Conservation (phyloP, 2,113 vertebrate species). For the Colius striatus region DNA sequence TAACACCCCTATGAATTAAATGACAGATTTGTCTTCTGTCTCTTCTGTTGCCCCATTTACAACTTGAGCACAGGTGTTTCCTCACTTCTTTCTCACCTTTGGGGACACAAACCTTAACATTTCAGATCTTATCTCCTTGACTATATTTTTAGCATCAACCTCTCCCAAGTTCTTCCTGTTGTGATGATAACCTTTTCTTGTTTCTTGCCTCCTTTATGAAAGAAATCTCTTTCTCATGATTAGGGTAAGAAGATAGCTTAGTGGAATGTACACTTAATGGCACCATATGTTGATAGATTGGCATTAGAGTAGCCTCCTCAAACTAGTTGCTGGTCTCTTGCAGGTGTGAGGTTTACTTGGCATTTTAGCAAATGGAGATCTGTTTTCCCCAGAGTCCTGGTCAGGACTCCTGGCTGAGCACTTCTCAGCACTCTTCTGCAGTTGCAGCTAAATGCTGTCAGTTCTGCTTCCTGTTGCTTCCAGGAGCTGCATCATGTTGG, state of each 20-base stretch:
- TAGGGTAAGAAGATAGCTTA: neutral
- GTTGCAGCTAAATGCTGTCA: neutral
- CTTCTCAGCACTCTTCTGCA: neutral
- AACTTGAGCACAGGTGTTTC: neutral
- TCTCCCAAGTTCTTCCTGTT: neutral
- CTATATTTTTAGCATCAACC: conserved; percentile 18
- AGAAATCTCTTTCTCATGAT: neutral
- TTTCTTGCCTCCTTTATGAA: neutral
- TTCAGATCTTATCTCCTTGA: conserved; percentile 9
- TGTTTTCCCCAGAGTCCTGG: neutral
- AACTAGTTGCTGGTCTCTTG: neutral
- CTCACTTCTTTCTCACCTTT: conserved; percentile 33
- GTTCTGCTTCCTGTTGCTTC: neutral
- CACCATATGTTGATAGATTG: neutral
- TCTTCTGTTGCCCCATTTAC: conserved; percentile 47
- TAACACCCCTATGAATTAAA: conserved; percentile 26
- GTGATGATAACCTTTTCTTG: neutral
- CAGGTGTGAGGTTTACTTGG: neutral
- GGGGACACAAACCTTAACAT: neutral
- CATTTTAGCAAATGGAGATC: neutral
- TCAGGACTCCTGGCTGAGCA: neutral
- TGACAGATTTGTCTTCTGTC: conserved; percentile 38
- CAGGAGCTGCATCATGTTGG: neutral
- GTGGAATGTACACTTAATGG: neutral
- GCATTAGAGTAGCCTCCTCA: neutral